Base-by-base conservation (phyloP, 2,113 vertebrate genomes). In the Mixornis gularis region DNA sequence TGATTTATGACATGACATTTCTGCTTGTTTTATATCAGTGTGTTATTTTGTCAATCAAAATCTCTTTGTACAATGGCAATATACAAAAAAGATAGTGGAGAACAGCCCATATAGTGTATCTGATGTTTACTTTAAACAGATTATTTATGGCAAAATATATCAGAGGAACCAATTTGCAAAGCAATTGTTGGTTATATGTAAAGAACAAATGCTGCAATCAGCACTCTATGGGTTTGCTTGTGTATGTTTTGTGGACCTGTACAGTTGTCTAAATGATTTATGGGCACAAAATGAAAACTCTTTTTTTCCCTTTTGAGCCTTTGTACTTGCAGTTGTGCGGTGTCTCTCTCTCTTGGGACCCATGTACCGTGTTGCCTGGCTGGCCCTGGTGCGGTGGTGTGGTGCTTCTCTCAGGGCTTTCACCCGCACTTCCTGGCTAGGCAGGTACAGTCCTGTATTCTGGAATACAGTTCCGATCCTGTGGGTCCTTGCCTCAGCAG, bases 41-140 rank as follows among this genome's bases (percentile, higher is more conserved):
- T 80, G 55, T 95, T 90, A 86, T 95, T 96, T 96, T 94, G 96
- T 95, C 91, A 93, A 56, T 96, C 91, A 95, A 70, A 96, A 94
- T 92, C 59, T 85, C 76, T 84, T 49, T 82, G 48, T 93, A 53
- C 70, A 82, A 82, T 22, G 74, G 78, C 9, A 32, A 82, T 58
- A 55, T 48, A 93, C 32, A 49, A 58, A 90, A 88, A 78, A 56
- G 70, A 56, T 87, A 78, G 38, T 6, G 7, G 51, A 69, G 63
- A 80, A 46, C 41, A 81, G 43, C 51, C 32, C 21, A 1, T 20
- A 44, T 36, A 88, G 66, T 62, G 6, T 44, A 65, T 20, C 49
- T 55, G 64, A 90, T 81, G 5, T 85, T 92, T 89, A 49, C 24
- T 88, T 89, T 92, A 68, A 93, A 70, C 5, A 66, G 78, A 85